Evolutionary conservation across 2,797 vertebrate genomes (phyloP), one percentile per base, ranked within the genome.

Genomic region (Fistularia tabacaria): DNA sequence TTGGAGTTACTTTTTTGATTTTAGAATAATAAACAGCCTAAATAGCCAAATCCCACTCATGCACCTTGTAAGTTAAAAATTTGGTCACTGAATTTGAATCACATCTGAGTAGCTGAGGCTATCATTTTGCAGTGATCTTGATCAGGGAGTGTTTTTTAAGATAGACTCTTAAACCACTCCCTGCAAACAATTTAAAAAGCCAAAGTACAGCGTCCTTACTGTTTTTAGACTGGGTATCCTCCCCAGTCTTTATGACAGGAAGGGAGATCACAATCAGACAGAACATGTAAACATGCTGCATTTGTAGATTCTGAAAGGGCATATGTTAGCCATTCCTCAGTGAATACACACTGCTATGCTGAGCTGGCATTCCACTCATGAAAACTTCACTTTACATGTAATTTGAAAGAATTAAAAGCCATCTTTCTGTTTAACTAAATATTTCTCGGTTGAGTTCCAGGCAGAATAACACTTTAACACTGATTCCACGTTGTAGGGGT

Each of bases 231-330:
- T 77, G 76, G 54, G 68, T 66, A 62, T 77, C 61, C 75, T 67
- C 49, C 61, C 64, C 64, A 69, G 25, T 81, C 64, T 59, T 56
- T 74, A 12, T 1, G 50, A 69, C 82, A 79, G 86, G 84, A 88
- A 85, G 52, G 0, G 50, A 46, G 76, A 84, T 81, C 54, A 62
- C 46, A 25, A 57, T 76, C 77, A 54, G 47, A 58, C 46, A 38
- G 56, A 68, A 71, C 65, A 52, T 51, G 58, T 76, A 81, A 77
- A 84, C 80, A 82, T 42, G 39, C 53, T 62, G 49, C 47, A 51
- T 25, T 36, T 25, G 25, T 25, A 25, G 25, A 25, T 25, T 25
- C 2, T 25, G 25, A 25, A 25, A 25, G 25, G 25, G 38, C 38
- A 61, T 25, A 46, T 36, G n/a, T 7, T 7, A 36, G 47, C 38